Evolutionary conservation across 2,797 vertebrate genomes (phyloP).

Genomic region (Sebastes nivosus): DNA sequence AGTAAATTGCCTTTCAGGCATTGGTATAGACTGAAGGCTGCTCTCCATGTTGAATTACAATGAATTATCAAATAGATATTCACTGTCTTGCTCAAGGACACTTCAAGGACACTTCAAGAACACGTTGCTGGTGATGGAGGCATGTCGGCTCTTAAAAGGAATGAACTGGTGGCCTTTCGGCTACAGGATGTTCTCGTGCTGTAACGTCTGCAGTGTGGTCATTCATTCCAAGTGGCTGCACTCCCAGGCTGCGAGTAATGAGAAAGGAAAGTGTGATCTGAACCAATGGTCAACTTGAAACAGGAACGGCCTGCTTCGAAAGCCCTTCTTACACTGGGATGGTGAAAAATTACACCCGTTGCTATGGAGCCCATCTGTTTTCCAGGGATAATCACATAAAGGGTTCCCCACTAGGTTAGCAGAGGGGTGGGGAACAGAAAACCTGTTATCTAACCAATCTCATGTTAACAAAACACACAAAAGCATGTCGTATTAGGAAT

Average conservation of each 20-base stretch:
- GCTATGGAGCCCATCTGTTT: conserved; percentile 62
- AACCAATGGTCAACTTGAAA: conserved; percentile 29
- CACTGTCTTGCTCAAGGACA: conserved; percentile 1
- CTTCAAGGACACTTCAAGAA: conserved; percentile 1
- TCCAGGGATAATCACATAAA: conserved; percentile 39
- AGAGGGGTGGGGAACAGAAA: not conserved
- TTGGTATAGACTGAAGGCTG: not conserved
- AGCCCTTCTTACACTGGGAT: conserved; percentile 7
- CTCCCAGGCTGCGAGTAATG: not conserved
- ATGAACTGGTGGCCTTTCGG: not conserved
- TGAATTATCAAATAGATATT: conserved; percentile 17
- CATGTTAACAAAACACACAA: conserved; percentile 21
- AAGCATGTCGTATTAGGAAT: not conserved
- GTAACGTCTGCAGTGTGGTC: conserved; percentile 2
- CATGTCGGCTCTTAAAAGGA: not conserved
- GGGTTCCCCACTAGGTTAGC: conserved; percentile 33
- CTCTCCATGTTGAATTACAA: conserved; percentile 14
- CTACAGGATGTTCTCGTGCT: not conserved
- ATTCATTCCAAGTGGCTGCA: not conserved
- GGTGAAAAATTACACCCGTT: conserved; percentile 52
- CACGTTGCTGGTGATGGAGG: not conserved
- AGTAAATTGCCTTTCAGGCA: not conserved
- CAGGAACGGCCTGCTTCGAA: conserved; percentile 13
- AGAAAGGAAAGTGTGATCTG: conserved; percentile 19
- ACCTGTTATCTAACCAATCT: conserved; percentile 31